These are phyloP conservation scores for Clarias laeviceps DNA, from an alignment of 2,797 vertebrate species.

Conservation along the genomic window DNA sequence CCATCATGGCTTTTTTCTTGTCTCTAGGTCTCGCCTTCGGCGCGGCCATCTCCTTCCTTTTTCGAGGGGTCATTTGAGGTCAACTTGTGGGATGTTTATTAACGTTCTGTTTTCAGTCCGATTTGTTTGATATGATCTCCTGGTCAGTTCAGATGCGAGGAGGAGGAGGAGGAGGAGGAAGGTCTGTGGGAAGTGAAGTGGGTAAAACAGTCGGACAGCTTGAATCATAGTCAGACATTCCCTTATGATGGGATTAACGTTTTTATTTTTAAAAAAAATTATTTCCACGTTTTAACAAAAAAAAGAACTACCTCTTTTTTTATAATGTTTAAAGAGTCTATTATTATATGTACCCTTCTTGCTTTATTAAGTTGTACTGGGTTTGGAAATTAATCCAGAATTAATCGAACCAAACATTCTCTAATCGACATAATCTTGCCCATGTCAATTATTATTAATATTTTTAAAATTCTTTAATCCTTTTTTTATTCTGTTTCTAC, in stretches of 20 bases:
- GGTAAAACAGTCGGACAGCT: background rate
- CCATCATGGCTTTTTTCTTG: constrained; percentile 92
- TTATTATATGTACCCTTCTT: too few species aligned
- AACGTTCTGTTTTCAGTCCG: too few species aligned
- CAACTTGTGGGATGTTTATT: background rate
- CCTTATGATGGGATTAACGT: background rate
- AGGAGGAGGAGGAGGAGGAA: background rate
- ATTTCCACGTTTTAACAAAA: background rate
- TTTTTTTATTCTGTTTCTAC: too few species aligned
- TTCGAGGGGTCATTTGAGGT: constrained; percentile 76
- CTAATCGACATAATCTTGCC: too few species aligned
- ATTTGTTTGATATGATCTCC: background rate
- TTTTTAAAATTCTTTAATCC: too few species aligned
- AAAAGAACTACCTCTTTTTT: background rate
- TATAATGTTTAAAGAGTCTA: too few species aligned
- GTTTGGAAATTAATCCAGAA: too few species aligned
- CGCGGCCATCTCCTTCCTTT: constrained; percentile 83
- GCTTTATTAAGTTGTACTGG: too few species aligned
- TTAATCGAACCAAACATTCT: too few species aligned
- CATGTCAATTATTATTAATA: too few species aligned
- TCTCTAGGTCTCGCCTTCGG: constrained; percentile 87
- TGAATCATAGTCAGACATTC: background rate
- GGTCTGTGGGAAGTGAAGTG: background rate
- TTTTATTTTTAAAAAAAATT: background rate
- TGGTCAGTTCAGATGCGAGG: background rate